phyloP scores from a whole-genome alignment of 2,888 invertebrate species.

The Dryococelus australis region DNA sequence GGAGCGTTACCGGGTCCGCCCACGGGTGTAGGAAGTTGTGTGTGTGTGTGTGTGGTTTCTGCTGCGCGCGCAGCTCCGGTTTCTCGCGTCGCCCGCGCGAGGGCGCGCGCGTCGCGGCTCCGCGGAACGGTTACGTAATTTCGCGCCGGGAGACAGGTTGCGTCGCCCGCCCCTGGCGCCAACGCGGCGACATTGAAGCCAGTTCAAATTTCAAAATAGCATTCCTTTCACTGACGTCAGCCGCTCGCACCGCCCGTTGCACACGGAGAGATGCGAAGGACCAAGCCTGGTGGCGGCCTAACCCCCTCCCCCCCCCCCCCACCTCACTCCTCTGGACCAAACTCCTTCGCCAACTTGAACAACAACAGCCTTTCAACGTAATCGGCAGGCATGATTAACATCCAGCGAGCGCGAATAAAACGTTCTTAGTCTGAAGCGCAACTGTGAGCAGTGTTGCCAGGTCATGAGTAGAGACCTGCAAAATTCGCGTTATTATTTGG shows the following conservation, averaged over 20 bases:
- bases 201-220: conserved; percentile 36
- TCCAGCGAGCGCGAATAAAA: too few relatives aligned
- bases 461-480: too few relatives aligned
- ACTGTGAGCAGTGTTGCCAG: too few relatives aligned
- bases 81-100: not conserved
- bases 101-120: not conserved
- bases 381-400: too few relatives aligned
- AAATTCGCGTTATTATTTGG: too few relatives aligned
- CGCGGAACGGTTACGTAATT: not conserved
- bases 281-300: not conserved
- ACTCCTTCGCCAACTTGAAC: too few relatives aligned
- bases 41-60: too few relatives aligned
- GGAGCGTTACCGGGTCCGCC: not conserved
- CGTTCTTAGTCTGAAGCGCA: too few relatives aligned
- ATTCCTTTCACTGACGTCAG: conserved; percentile 38
- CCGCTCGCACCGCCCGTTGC: not conserved
- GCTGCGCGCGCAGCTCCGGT: not conserved
- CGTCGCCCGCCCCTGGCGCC: not conserved
- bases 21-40: not conserved
- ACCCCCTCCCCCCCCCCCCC: not conserved
- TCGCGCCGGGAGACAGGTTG: conserved; percentile 20
- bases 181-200: conserved; percentile 32
- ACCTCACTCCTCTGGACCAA: too few relatives aligned
- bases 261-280: not conserved
- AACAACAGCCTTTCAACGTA: too few relatives aligned